Conservation (phyloP, 2,113 vertebrate genomes). For the Poeciliopsis turrubarensis region DNA sequence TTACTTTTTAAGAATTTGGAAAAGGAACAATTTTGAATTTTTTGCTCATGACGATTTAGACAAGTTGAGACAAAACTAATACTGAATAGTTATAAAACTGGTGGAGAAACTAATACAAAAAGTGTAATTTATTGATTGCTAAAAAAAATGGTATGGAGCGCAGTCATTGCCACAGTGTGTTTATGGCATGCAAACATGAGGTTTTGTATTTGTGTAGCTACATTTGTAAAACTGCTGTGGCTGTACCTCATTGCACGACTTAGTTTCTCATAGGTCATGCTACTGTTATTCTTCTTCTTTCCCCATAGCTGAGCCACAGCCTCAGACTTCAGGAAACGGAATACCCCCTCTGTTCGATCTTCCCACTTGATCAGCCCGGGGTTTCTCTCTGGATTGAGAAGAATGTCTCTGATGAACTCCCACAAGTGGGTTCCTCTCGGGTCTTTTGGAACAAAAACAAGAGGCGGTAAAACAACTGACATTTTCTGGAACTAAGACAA, state of each 20-base stretch:
- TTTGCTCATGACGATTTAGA: not conserved
- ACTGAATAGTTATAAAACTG: not conserved
- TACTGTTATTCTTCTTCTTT: conserved; percentile 98
- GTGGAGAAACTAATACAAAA: not conserved
- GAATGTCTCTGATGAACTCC: conserved; percentile 98
- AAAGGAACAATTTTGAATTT: too few relatives aligned
- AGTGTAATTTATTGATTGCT: not conserved
- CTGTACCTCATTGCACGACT: conserved; percentile 96
- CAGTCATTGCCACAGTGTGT: not conserved
- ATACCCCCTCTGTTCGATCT: conserved; percentile 92
- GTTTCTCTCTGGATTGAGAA: conserved; percentile 93
- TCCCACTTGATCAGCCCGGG: conserved; percentile 98
- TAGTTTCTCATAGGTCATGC: conserved; percentile 99
- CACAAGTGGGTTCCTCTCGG: conserved; percentile 94
- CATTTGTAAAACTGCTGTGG: not conserved
- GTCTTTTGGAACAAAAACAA: conserved; percentile 72
- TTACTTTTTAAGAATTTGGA: not conserved
- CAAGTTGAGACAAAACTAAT: not conserved
- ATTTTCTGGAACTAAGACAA: not conserved
- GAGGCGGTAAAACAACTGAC: not conserved
- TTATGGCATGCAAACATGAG: not conserved
- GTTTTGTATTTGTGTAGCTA: not conserved
- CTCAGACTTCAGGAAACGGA: conserved; percentile 96
- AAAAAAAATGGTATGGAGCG: not conserved
- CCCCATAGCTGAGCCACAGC: conserved; percentile 98